These are phyloP conservation scores for Scleropages formosus DNA, from an alignment of 2,797 vertebrate genomes.

Conservation along the genomic window DNA sequence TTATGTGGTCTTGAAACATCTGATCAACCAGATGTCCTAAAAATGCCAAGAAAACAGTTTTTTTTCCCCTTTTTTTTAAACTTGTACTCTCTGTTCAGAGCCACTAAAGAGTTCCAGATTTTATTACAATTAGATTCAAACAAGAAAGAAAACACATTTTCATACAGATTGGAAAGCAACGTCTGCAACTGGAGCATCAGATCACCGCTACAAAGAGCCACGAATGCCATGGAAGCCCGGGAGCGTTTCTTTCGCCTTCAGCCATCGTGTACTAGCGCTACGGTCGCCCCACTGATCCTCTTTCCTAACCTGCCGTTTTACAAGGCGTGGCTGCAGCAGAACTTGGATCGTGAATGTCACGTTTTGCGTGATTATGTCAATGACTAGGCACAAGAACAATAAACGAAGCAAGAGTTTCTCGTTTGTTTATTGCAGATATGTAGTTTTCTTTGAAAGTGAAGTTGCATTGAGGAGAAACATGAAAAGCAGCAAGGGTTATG, in stretches of 20 bases:
- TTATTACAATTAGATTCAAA: neutral
- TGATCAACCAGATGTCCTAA: too few species aligned
- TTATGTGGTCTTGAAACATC: too few species aligned
- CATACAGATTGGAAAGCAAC: neutral
- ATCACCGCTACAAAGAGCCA: constrained; percentile 12
- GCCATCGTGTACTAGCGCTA: too few species aligned
- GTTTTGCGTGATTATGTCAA: neutral
- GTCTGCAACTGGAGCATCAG: neutral
- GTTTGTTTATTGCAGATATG: constrained; percentile 30
- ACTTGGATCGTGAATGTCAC: neutral
- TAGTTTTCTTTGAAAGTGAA: neutral
- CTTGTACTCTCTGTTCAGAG: neutral
- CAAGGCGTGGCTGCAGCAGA: neutral
- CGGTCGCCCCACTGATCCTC: too few species aligned
- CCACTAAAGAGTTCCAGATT: constrained; percentile 10
- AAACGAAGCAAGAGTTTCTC: too few species aligned
- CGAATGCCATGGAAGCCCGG: too few species aligned
- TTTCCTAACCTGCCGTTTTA: neutral
- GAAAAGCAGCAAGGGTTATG: constrained; percentile 14
- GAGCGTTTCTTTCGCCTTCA: too few species aligned
- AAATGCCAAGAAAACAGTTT: too few species aligned
- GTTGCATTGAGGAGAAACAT: constrained; percentile 22
- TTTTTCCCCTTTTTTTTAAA: too few species aligned
- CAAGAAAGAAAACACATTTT: neutral
- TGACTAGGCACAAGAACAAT: neutral